phyloP scores from a whole-genome alignment of 2,113 vertebrate genomes.

The Microtus montanus region DNA sequence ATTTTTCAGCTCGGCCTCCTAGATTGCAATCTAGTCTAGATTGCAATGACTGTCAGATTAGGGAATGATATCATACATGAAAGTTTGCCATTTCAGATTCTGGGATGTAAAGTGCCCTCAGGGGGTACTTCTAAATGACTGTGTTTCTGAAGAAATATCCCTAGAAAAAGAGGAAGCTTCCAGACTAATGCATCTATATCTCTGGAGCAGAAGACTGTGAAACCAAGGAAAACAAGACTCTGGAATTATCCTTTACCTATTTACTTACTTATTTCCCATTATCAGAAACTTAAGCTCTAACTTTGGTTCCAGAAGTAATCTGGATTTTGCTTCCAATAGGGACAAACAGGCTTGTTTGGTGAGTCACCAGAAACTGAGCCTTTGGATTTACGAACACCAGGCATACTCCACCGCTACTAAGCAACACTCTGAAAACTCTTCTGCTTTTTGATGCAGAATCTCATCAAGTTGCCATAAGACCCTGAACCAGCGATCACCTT shows the following conservation, averaged over 20 bases:
- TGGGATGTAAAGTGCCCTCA: background rate
- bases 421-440: background rate
- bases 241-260: background rate
- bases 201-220: background rate
- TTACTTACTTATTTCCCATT: too few relatives aligned
- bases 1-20: background rate
- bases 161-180: background rate
- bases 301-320: background rate
- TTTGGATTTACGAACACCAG: background rate
- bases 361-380: background rate
- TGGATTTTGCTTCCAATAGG: background rate
- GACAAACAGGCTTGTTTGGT: background rate
- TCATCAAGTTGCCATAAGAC: background rate
- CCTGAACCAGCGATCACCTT: background rate
- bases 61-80: background rate
- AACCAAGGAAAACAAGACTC: background rate
- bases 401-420: background rate
- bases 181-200: background rate
- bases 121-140: background rate
- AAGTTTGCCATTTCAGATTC: background rate
- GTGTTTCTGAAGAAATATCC: background rate
- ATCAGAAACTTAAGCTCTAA: background rate
- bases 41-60: background rate
- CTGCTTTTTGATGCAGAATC: background rate
- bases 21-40: background rate